These are phyloP conservation scores for Pogonocherus hispidulus DNA, from an alignment of 2,888 invertebrate genomes.

Conservation along the genomic window DNA sequence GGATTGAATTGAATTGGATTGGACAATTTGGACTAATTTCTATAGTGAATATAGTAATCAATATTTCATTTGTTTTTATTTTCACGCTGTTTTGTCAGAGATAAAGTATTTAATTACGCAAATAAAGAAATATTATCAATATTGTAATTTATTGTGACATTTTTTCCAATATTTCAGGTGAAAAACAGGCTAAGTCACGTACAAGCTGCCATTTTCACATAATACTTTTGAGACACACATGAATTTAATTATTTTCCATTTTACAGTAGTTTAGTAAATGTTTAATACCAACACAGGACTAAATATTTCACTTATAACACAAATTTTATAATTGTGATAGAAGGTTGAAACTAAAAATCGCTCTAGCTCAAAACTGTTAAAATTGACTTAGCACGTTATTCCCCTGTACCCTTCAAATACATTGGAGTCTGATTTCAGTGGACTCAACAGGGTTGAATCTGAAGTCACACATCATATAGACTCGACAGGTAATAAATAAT, in stretches of 20 bases:
- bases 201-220: background rate
- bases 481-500: too few relatives aligned
- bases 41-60: constrained; percentile 4
- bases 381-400: background rate
- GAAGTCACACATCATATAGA: too few relatives aligned
- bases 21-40: background rate
- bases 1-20: too few relatives aligned
- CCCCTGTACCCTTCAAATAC: constrained; percentile 3
- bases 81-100: background rate
- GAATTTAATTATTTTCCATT: constrained; percentile 3
- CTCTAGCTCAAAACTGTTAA: background rate
- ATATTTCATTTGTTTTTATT: background rate
- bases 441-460: too few relatives aligned
- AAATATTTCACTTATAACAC: background rate
- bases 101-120: background rate
- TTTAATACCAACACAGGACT: background rate
- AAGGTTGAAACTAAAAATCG: background rate
- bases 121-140: background rate
- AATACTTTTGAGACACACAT: constrained; percentile 5
- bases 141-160: background rate
- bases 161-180: background rate
- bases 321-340: background rate
- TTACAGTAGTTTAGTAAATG: background rate
- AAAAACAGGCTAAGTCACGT: background rate
- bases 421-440: too few relatives aligned